Evolutionary conservation across 2,888 invertebrate species (phyloP), one percentile per base, ranked within the genome.

Genomic region (Congeria kusceri): DNA sequence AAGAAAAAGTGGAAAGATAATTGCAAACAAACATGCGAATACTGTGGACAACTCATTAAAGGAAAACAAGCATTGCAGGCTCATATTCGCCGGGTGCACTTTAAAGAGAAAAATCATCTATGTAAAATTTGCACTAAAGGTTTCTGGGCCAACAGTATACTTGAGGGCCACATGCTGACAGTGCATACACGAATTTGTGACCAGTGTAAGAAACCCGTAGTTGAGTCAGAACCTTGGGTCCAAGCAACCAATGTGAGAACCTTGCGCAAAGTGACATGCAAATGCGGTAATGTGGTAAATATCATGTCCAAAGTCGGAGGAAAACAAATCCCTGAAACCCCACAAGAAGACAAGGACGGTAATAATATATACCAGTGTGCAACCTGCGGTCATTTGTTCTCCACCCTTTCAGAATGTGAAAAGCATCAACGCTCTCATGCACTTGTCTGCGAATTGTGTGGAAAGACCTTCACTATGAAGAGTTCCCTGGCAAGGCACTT

Each of bases 81-180:
- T 23, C 53, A 53, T 25, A 53, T 23, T 25, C 20, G 53, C 9
- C 9, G 53, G 20, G 53, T 53, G 9, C 53, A 53, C 25, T 20
- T 23, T 7, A 53, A 53, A 18, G 53, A 53, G 20, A 53, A 25
- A 53, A 20, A 25, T 23, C 23, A 20, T 18, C 25, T 11, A 7
- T 53, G 53, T 20, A 25, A 53, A 23, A 9, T 53, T 7, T 53
- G 53, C 53, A 53, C 9, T 53, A 53, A 53, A 53, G 53, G 53
- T 23, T 53, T 53, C 25, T 53, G 11, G 13, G 25, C 53, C 13
- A 53, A 53, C 20, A 53, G 53, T 18, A 20, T 23, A 15, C 9
- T 53, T 20, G 53, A 53, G 25, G n/a, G 11, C 25, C 53, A 53
- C 25, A 20, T 23, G 53, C 25, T 53, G 53, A 25, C 53, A n/a